Evolutionary conservation across 2,797 vertebrate species (phyloP).

Genomic region (Alca torda): DNA sequence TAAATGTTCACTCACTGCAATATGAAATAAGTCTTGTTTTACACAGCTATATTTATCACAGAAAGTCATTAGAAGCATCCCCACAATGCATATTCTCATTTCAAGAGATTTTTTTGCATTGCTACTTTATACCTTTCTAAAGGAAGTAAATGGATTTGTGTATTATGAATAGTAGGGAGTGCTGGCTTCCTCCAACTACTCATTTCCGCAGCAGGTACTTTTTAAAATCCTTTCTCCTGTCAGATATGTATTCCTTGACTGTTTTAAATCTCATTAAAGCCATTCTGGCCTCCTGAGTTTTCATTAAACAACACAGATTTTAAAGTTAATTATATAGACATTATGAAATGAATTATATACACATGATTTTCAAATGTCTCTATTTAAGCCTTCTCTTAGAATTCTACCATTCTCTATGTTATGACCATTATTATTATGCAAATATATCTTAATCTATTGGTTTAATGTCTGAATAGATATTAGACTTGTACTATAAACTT

Average conservation of each 20-base stretch:
- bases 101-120: not conserved
- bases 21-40: not conserved
- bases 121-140: not conserved
- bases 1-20: not conserved
- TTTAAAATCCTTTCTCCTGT: not conserved
- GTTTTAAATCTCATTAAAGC: not conserved
- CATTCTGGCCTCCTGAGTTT: not conserved
- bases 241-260: not conserved
- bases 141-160: not conserved
- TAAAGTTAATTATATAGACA: not conserved
- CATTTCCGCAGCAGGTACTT: not conserved
- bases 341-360: not conserved
- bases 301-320: not conserved
- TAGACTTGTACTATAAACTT: not conserved
- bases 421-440: not conserved
- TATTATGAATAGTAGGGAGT: not conserved
- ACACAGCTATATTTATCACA: not conserved
- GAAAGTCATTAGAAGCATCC: not conserved
- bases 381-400: not conserved
- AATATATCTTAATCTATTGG: not conserved
- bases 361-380: not conserved
- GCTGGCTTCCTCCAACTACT: not conserved
- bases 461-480: not conserved
- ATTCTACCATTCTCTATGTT: not conserved
- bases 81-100: not conserved